Base-by-base conservation (phyloP, 2,113 vertebrate genomes). In the Dasyornis broadbenti region DNA sequence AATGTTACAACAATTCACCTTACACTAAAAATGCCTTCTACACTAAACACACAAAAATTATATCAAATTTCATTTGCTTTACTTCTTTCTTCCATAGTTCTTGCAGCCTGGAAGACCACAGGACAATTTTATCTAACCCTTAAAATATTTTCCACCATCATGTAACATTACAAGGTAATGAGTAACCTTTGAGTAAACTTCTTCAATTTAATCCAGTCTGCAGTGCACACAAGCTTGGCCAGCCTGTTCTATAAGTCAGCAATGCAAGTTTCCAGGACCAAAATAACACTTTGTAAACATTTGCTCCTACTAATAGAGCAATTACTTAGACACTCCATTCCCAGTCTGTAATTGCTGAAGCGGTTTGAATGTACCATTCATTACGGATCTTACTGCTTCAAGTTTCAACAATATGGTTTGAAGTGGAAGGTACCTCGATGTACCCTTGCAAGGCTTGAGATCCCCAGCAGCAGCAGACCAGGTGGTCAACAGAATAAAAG, bases 401-500 rank as follows among this genome's bases (percentile, higher is more conserved):
- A 72, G 52, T 82, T 92, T 92, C 69, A 86, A 83, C 76, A 53
- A 31, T 10, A 30, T 6, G 33, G 47, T 60, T 80, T 61, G 73
- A 95, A 97, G 82, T 11, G 26, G 44, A 70, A n/a, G 44, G 33
- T 77, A 77, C 45, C 37, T 86, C 68, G 57, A 56, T 2, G 15
- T 39, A 96, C 39, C 60, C 28, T 73, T 15, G 33, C 68, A 89
- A 89, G 89, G 44, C 60, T 86, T 27, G 7, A 91, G 90, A 52
- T 78, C 42, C 57, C 57, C 61, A 94, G 61, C 86, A 96, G 59
- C 86, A 95, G 35, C 54, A 70, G 61, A 75, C 92, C 96, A 97
- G 92, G 97, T 95, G 93, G 96, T 49, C 81, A 86, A 76, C 63
- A 87, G 86, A 94, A 92, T 60, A 95, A 90, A 92, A 44, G 27